Evolutionary conservation across 1,140 invertebrate genomes (phyloP), one percentile per base, ranked within the genome.

Genomic region (Teleopsis dalmanni): DNA sequence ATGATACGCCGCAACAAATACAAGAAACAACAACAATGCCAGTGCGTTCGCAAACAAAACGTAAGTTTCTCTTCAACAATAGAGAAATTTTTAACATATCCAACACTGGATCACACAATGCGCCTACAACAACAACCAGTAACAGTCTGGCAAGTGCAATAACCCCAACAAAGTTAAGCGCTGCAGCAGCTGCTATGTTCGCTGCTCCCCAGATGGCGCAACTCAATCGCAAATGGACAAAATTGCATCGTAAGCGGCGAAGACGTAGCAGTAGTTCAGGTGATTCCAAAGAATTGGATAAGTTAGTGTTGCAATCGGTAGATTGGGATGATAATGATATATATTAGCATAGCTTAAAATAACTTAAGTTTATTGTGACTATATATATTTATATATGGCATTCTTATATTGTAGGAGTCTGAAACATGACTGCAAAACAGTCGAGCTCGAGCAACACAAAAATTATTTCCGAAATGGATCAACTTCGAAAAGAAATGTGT

Each of bases 311-410:
- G 34, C 65, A 70, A 53, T 67, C 67, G 3, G 64, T 70, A 26
- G 64, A 70, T 46, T 70, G 67, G 67, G 67, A 70, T 51, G 67
- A 70, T 41, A 70, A 70, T 50, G 67, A 70, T 41, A 70, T 70
- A 51, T 70, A 67, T 53, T 70, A 59, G 58, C 57, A 40, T 18
- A 23, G n/a, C n/a, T n/a, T n/a, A n/a, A n/a, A n/a, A n/a, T n/a
- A n/a, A n/a, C n/a, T n/a, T n/a, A n/a, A n/a, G n/a, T n/a, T n/a
- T n/a, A n/a, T n/a, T n/a, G n/a, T n/a, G n/a, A n/a, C n/a, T 34
- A 11, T 31, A 31, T 31, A 31, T 11, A 34, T 31, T 22, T 45
- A 45, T 14, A 33, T 33, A 45, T 29, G 16, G 33, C 29, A 47
- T 31, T 23, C 3, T 9, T 4, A 16, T 27, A 43, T n/a, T n/a